Evolutionary conservation across 1,140 invertebrate genomes (phyloP).

Genomic region (Drosophila murphyi): DNA sequence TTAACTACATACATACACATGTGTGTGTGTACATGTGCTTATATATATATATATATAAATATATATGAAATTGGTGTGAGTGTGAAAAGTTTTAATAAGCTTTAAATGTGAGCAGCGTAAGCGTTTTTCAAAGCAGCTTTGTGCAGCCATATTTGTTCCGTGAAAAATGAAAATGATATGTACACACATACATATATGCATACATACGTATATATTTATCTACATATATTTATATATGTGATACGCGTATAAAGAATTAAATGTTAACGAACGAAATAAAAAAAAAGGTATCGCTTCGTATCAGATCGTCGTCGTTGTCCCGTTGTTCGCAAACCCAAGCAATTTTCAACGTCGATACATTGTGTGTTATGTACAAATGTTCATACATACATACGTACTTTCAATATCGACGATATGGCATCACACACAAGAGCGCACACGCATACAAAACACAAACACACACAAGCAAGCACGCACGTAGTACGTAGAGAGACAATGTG

Average conservation of each 20-base stretch:
- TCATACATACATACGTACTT: conserved; percentile 66
- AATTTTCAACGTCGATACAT: conserved; percentile 64
- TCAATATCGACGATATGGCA: conserved; percentile 80
- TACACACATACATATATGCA: conserved; percentile 21
- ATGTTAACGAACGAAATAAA: conserved; percentile 9
- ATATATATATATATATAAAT: too few relatives aligned
- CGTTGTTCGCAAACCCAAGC: conserved; percentile 74
- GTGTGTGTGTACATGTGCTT: neutral
- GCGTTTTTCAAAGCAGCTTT: conserved; percentile 48
- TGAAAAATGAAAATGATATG: conserved; percentile 74
- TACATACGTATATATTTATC: conserved; percentile 14
- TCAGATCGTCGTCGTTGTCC: conserved; percentile 71
- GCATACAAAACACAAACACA: conserved; percentile 50
- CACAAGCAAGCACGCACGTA: conserved; percentile 49
- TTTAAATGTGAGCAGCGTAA: conserved; percentile 56
- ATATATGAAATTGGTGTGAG: conserved; percentile 33
- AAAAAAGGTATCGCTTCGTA: conserved; percentile 69
- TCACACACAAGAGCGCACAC: conserved; percentile 77
- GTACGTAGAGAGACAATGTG: conserved; percentile 58
- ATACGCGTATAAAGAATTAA: conserved; percentile 64
- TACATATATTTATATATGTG: conserved; percentile 35
- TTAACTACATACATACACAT: conserved; percentile 38
- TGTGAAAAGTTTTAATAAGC: conserved; percentile 59
- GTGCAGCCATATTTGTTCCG: conserved; percentile 75
- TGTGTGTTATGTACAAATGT: conserved; percentile 48